Evolutionary conservation across 2,888 invertebrate genomes (phyloP).

Genomic region (Andrena chrysosceles): DNA sequence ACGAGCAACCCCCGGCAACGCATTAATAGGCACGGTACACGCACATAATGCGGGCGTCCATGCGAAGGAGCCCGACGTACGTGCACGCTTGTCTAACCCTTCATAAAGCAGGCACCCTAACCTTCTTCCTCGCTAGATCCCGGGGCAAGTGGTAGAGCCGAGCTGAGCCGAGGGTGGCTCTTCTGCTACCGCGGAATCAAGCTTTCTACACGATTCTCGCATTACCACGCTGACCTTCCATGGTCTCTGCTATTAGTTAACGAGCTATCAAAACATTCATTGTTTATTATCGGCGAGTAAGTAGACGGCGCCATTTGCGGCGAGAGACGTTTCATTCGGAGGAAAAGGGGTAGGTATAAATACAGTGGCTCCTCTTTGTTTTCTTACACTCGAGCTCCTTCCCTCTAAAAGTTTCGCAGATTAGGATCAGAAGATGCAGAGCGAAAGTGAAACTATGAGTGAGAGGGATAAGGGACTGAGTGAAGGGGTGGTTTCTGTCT

Average conservation of each 20-base stretch:
- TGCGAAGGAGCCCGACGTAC: slow-evolving; percentile 55
- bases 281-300: slow-evolving; percentile 53
- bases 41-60: slow-evolving; percentile 64
- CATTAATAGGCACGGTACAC: slow-evolving; percentile 68
- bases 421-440: no score
- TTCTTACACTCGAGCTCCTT: not conserved
- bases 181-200: slow-evolving; percentile 36
- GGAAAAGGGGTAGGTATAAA: not conserved
- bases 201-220: slow-evolving; percentile 80
- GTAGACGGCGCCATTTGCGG: not conserved
- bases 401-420: not conserved
- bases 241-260: slow-evolving; percentile 79
- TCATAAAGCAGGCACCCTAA: slow-evolving; percentile 56
- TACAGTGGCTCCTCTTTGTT: slow-evolving; percentile 4
- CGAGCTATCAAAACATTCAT: slow-evolving; percentile 70
- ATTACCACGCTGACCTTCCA: slow-evolving; percentile 75
- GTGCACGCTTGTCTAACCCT: slow-evolving; percentile 59
- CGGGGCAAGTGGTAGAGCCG: slow-evolving; percentile 27
- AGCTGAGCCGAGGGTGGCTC: slow-evolving; percentile 32
- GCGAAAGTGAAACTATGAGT: no score
- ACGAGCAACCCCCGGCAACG: slow-evolving; percentile 49
- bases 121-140: slow-evolving; percentile 38
- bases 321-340: not conserved
- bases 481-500: no score
- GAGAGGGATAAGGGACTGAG: no score